Base-by-base conservation (phyloP, 2,113 vertebrate species). In the Cebidichthys violaceus region DNA sequence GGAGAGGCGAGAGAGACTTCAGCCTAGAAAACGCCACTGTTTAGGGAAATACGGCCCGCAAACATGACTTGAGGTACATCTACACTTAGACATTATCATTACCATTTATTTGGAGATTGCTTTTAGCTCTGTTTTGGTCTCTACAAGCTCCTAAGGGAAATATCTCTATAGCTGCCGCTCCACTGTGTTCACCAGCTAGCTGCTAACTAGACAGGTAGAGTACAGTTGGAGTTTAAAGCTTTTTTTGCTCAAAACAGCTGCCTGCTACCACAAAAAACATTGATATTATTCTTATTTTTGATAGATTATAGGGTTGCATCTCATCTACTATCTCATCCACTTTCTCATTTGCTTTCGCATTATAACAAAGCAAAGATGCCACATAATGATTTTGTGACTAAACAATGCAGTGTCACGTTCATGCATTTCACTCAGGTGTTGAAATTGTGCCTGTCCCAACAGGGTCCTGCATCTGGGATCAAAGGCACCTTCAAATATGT, bases 401-500 rank as follows among this genome's bases (percentile, higher is more conserved):
- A 69, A 60, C 11, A 80, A 50, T 54, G 9, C 7, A 8, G 13
- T 24, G 41, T 24, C 33, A 52, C 1, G 33, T 1, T 55, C 6
- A 43, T 27, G 59, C 59, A 80, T 70, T 85, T 75, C 31, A 66
- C 8, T 57, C 45, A 41, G 70, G 37, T 59, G 29, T 75, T 66
- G 72, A 59, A 37, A 60, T 20, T 67, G 55, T 37, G 6, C 67
- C 41, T 61, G 60, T 55, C 75, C 24, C 50, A 24, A 47, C 41
- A 74, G 5, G 65, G 68, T 77, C 61, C 52, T 80, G 59, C n/a
- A 47, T 14, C 59, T 83, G 69, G 47, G 84, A 61, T 64, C 71
- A 86, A 75, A 85, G 70, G 52, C 75, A 87, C 45, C 60, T 77
- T 86, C 50, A 73, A 39, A 82, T 67, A 14, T 55, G 77, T 82